Conservation (phyloP, 2,888 invertebrate genomes). For the Girardia tigrina region DNA sequence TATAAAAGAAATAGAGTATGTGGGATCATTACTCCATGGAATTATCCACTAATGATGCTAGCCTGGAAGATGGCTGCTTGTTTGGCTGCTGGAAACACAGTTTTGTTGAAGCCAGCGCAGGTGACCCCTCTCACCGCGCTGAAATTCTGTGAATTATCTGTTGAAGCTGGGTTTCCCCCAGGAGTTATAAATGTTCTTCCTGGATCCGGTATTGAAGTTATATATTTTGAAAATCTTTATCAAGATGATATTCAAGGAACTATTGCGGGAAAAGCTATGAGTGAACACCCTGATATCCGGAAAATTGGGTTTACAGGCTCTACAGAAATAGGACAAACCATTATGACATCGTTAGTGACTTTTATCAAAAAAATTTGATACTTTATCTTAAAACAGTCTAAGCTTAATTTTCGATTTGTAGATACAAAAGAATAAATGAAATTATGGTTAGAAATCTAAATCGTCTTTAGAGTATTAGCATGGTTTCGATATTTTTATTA, state of each 20-base stretch:
- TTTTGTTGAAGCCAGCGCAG: slow-evolving; percentile 52
- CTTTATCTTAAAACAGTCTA: too few relatives aligned
- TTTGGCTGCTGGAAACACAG: slow-evolving; percentile 85
- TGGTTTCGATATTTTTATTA: too few relatives aligned
- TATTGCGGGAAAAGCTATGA: slow-evolving; percentile 69
- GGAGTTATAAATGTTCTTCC: slow-evolving; percentile 85
- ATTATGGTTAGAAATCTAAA: too few relatives aligned
- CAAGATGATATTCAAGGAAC: slow-evolving; percentile 57
- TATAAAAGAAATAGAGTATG: slow-evolving; percentile 68
- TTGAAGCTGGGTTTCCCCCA: slow-evolving; percentile 75
- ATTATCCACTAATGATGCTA: slow-evolving; percentile 94
- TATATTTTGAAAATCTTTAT: too few relatives aligned
- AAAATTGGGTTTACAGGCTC: slow-evolving; percentile 93
- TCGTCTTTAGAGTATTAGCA: too few relatives aligned
- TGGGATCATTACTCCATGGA: slow-evolving; percentile 85
- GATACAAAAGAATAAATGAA: too few relatives aligned
- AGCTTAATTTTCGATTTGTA: too few relatives aligned
- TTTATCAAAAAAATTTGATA: too few relatives aligned
- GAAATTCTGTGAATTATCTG: slow-evolving; percentile 80
- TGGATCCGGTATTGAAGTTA: slow-evolving; percentile 61
- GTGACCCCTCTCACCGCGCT: slow-evolving; percentile 78
- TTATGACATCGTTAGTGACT: slow-evolving; percentile 73
- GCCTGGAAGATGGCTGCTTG: slow-evolving; percentile 98
- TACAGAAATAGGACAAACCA: slow-evolving; percentile 73
- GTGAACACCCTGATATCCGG: slow-evolving; percentile 68